phyloP scores from a whole-genome alignment of 2,888 invertebrate genomes.

The Marasmarcha lunaedactyla region DNA sequence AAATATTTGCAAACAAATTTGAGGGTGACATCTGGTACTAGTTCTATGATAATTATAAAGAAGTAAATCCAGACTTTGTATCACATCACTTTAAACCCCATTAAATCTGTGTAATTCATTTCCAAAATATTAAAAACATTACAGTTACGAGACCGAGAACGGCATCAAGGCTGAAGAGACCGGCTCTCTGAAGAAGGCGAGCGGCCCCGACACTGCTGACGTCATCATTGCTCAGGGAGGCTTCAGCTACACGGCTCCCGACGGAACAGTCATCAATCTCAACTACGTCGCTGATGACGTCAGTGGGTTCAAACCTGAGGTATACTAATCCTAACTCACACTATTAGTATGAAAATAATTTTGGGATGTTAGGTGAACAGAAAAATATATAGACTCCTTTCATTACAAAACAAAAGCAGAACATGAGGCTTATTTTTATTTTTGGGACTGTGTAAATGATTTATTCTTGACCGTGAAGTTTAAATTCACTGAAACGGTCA shows the following conservation, averaged over 20 bases:
- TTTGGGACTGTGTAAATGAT: no score
- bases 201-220: conserved; percentile 74
- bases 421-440: no score
- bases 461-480: no score
- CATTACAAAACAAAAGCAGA: no score
- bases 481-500: no score
- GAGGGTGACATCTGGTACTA: no score
- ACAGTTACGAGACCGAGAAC: conserved; percentile 84
- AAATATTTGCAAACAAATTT: no score
- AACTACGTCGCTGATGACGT: conserved; percentile 81
- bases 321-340: conserved; percentile 14
- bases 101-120: no score
- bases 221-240: conserved; percentile 77
- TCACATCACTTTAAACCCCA: no score
- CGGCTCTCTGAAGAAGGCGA: conserved; percentile 80
- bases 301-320: conserved; percentile 71
- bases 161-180: conserved; percentile 85
- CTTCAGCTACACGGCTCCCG: conserved; percentile 77
- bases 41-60: no score
- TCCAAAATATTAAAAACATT: conserved; percentile 18
- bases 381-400: neutral
- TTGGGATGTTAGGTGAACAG: conserved; percentile 2
- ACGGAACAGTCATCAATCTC: conserved; percentile 76
- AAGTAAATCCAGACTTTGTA: no score
- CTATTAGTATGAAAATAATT: conserved; percentile 1